A percentile compares a stretch with the other conserved stretches of the same genome.
phyloP scores from a whole-genome alignment of 1,140 invertebrate genomes.

The Lordiphosa clarofinis region DNA sequence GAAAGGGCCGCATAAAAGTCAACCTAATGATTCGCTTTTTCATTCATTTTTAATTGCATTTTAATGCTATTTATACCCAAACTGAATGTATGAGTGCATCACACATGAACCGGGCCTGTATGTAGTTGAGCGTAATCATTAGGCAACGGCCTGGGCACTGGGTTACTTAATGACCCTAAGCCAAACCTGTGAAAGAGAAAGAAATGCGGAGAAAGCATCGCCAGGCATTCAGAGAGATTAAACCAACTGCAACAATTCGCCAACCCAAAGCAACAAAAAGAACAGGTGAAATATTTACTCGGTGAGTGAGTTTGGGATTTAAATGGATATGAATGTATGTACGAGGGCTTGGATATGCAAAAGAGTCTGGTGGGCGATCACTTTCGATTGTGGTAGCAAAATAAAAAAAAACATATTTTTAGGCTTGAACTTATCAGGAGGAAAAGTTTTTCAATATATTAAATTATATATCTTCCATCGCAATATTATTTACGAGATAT shows the following conservation, averaged over 20 bases:
- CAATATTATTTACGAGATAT: no score
- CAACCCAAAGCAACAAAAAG: constrained; percentile 24
- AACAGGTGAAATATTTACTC: constrained; percentile 48
- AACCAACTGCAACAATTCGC: constrained; percentile 66
- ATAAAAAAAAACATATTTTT: no score
- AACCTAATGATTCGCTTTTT: constrained; percentile 17
- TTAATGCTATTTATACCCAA: constrained; percentile 58
- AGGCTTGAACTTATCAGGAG: no score
- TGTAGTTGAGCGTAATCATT: constrained; percentile 35
- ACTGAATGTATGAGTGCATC: constrained; percentile 22
- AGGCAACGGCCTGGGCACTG: constrained; percentile 25
- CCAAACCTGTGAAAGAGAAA: constrained; percentile 71
- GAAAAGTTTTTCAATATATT: no score
- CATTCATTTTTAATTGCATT: constrained; percentile 56
- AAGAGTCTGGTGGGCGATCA: constrained; percentile 47
- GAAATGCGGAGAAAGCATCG: constrained; percentile 70
- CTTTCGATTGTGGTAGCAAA: constrained; percentile 54
- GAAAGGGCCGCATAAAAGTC: constrained; percentile 14
- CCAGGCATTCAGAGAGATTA: constrained; percentile 32
- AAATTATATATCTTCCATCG: no score
- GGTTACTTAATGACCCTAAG: constrained; percentile 71
- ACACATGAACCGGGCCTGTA: constrained; percentile 9
- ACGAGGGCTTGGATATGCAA: constrained; percentile 27
- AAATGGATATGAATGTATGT: not conserved
- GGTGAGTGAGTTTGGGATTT: not conserved